Evolutionary conservation across 1,140 invertebrate species (phyloP).

Genomic region (Acromyrmex echinatior): DNA sequence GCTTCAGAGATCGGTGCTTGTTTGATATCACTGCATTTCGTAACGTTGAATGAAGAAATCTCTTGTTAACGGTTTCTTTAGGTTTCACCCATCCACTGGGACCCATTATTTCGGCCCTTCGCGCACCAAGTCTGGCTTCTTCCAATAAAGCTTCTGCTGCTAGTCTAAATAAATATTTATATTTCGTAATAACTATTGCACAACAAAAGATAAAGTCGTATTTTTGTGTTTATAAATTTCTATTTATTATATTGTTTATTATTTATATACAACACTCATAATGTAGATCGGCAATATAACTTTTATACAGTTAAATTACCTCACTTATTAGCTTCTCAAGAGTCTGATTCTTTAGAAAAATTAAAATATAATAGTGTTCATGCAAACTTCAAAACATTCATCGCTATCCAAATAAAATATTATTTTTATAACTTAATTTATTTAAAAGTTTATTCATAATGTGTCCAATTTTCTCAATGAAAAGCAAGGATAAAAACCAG

Average conservation of each 20-base stretch:
- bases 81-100: slow-evolving; percentile 89
- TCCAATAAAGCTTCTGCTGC: slow-evolving; percentile 89
- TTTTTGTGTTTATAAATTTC: neutral
- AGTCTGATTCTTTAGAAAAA: neutral
- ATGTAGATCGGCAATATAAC: neutral
- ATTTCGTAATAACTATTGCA: neutral
- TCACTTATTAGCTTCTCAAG: neutral
- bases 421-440: too few species aligned
- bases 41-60: slow-evolving; percentile 87
- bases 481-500: neutral
- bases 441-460: too few species aligned
- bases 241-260: neutral
- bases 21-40: slow-evolving; percentile 83
- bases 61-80: slow-evolving; percentile 88
- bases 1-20: slow-evolving; percentile 74
- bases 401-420: neutral
- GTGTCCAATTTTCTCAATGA: neutral
- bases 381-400: neutral
- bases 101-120: slow-evolving; percentile 88
- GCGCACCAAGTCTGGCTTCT: slow-evolving; percentile 88
- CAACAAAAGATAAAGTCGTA: neutral
- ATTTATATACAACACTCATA: neutral
- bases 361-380: neutral
- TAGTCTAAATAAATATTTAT: slow-evolving; percentile 82
- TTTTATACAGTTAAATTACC: neutral